Evolutionary conservation across 2,888 invertebrate genomes (phyloP).

Genomic region (Arrhopalites spinosus): DNA sequence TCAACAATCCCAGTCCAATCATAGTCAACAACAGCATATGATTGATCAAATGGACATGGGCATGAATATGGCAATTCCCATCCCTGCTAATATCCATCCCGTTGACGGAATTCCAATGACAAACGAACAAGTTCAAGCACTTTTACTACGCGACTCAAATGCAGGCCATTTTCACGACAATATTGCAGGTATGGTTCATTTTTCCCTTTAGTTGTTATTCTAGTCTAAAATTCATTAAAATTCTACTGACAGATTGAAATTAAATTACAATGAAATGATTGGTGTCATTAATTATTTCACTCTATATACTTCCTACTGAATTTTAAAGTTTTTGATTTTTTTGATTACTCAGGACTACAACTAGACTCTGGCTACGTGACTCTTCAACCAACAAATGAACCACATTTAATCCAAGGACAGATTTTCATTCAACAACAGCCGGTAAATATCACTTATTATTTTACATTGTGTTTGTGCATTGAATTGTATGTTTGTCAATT

Average conservation of each 20-base stretch:
- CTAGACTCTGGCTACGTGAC: constrained; percentile 58
- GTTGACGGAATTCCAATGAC: constrained; percentile 27
- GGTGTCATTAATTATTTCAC: no score
- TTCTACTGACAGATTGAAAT: no score
- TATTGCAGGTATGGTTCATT: constrained; percentile 11
- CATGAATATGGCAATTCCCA: constrained; percentile 30
- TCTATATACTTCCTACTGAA: no score
- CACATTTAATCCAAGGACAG: constrained; percentile 49
- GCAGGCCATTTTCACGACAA: constrained; percentile 23
- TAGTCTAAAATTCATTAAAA: no score
- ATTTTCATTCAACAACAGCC: constrained; percentile 49
- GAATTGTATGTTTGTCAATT: no score
- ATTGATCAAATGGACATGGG: constrained; percentile 29
- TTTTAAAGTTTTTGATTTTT: not conserved
- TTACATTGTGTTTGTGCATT: no score
- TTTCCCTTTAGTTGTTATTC: no score
- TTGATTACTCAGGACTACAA: constrained; percentile 53
- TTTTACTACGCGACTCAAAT: constrained; percentile 11
- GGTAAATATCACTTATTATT: not conserved
- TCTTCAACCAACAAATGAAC: constrained; percentile 57
- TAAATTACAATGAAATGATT: no score
- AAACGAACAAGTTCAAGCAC: constrained; percentile 33
- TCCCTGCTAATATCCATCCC: constrained; percentile 16
- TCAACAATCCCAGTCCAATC: constrained; percentile 18
- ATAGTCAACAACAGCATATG: constrained; percentile 28